phyloP scores from a whole-genome alignment of 2,797 vertebrate genomes.

The Clangula hyemalis region DNA sequence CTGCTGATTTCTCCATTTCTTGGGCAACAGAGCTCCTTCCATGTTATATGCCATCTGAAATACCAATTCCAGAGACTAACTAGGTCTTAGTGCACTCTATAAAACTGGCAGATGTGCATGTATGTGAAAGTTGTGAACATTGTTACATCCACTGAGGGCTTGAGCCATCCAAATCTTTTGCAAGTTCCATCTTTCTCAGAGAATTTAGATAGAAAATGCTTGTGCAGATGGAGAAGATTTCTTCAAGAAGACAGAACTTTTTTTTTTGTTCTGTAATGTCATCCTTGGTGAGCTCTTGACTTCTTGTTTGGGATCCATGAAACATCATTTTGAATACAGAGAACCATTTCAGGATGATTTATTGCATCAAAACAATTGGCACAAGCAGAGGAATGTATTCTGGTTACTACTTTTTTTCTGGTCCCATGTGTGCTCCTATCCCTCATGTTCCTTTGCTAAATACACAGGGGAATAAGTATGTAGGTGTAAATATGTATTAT shows the following conservation, averaged over 20 bases:
- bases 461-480: not conserved
- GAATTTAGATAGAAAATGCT: conserved; percentile 42
- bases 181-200: conserved; percentile 46
- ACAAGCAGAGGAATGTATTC: conserved; percentile 55
- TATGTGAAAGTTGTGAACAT: not conserved
- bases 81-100: not conserved
- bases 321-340: conserved; percentile 63
- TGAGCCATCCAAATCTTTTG: conserved; percentile 33
- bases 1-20: conserved; percentile 22
- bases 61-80: not conserved
- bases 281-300: conserved; percentile 69
- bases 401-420: conserved; percentile 12
- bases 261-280: conserved; percentile 56
- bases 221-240: conserved; percentile 60
- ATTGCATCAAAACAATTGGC: conserved; percentile 57
- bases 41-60: not conserved
- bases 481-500: conserved; percentile 48
- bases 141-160: not conserved
- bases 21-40: not conserved
- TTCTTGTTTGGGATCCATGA: conserved; percentile 62
- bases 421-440: not conserved
- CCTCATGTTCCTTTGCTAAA: conserved; percentile 26
- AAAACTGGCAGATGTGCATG: not conserved
- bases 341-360: conserved; percentile 65
- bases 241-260: conserved; percentile 63